Base-by-base conservation (phyloP, 2,113 vertebrate species). In the Gallinago media region DNA sequence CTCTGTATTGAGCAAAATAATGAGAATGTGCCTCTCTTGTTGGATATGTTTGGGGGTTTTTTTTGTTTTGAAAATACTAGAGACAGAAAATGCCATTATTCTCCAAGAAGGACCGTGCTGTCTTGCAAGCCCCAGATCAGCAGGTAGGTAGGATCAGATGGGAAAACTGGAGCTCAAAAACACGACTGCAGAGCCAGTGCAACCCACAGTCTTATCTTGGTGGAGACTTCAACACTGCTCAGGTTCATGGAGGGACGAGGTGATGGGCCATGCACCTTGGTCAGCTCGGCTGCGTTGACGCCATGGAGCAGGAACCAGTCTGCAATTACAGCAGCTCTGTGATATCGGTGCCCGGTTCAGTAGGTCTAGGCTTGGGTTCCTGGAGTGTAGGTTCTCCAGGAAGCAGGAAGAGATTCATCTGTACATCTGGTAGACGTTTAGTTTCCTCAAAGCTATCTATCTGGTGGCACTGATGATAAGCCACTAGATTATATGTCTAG, bases 391-490 rank as follows among this genome's bases (percentile, higher is more conserved):
- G 50, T 80, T 83, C 73, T 86, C 83, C 52, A 71, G 86, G 91
- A 94, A 92, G 47, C 38, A 61, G 59, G 42, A 66, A 42, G 32
- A n/a, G 18, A 36, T 34, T 80, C 59, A 26, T 10, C 12, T 56
- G 4, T 25, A 1, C 56, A 10, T 21, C 42, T 88, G 65, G 42
- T 8, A 88, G 65, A 63, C 21, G 12, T 76, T 42, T 8, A 23
- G 27, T 36, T 94, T 78, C 61, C 89, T 94, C 73, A 56, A 20
- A 75, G 76, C 94, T 58, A 3, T 68, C 66, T 78, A 3, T 68
- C 66, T 78, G 52, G 13, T 71, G 38, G 88, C 31, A 81, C 78
- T 89, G 88, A 32, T 77, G 86, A 84, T 93, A 85, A 88, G 78
- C 66, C 54, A 47, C 54, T 82, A 2, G 61, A 32, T 59, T 32